Evolutionary conservation across 1,140 invertebrate species (phyloP), one percentile per base, ranked within the genome.

Genomic region (Hyphantria cunea): DNA sequence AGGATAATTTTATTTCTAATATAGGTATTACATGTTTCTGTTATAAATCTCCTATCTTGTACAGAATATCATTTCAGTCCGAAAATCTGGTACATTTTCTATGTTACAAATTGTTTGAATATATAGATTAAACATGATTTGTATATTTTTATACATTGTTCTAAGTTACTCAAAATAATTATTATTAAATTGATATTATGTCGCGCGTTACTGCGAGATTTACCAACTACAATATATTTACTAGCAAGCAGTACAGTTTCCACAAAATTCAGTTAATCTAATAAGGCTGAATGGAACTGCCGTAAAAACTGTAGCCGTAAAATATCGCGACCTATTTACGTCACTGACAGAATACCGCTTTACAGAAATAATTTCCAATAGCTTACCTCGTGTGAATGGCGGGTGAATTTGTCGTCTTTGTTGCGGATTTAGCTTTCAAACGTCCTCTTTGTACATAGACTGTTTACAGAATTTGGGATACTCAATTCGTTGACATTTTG

Each of bases 251-350:
- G n/a, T n/a, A n/a, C n/a, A n/a, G n/a, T n/a, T n/a, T n/a, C n/a
- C n/a, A n/a, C n/a, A n/a, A 58, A 42, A 37, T n/a, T 15, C 11
- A 33, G 13, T 45, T 33, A 48, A 58, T 25, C 6, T 7, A 34
- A 55, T 33, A 14, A 41, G 42, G 54, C 5, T 44, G 66, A 52
- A 53, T 12, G 31, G 25, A 66, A 71, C 51, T 63, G 60, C 67
- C 51, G 64, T 70, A 74, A 72, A 72, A 77, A 74, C 68, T 69
- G 66, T 70, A 59, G 65, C 76, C 65, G 72, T 80, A 80, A 83
- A 86, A 78, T 71, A 80, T 59, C 75, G 69, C 73, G 82, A 83
- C 84, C 84, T 78, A 84, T 61, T 82, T 85, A 77, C 76, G 82
- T 84, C 82, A 31, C 10, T 41, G 64, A 60, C 84, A 82, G 76